Percentiles rank a stretch among this genome's conserved stretches.
Evolutionary conservation across 1,140 invertebrate species (phyloP).

Genomic region (Berghia stephanieae): DNA sequence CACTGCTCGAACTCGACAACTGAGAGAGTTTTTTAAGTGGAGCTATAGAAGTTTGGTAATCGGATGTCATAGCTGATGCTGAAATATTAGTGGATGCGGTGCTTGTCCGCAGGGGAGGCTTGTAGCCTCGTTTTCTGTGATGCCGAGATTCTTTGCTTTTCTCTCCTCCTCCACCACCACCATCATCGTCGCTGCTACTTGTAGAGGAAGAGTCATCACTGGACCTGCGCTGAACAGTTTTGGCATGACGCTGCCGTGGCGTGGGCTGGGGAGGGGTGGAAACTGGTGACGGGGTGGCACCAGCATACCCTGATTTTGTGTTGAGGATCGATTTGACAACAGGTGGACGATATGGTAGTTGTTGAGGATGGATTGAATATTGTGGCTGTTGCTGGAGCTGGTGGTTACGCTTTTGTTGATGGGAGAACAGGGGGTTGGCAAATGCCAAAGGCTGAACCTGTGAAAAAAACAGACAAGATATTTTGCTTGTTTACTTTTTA

Average conservation of each 20-base stretch:
- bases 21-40: constrained; percentile 54
- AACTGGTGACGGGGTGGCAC: constrained; percentile 38
- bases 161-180: no score
- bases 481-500: no score
- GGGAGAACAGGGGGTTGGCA: constrained; percentile 83
- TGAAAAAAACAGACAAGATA: no score
- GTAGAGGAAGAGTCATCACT: constrained; percentile 44
- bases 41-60: constrained; percentile 33
- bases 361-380: no score
- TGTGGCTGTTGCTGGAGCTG: background rate
- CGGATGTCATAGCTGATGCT: constrained; percentile 38
- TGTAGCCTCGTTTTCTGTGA: constrained; percentile 35
- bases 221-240: constrained; percentile 14
- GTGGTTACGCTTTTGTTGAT: constrained; percentile 34
- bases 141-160: constrained; percentile 22
- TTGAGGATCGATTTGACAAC: no score
- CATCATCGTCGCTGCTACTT: constrained; percentile 55
- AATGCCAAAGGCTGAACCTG: constrained; percentile 78
- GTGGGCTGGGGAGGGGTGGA: constrained; percentile 34
- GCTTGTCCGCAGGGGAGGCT: constrained; percentile 52
- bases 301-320: no score
- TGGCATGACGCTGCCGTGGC: constrained; percentile 9
- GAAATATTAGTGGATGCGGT: constrained; percentile 40
- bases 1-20: constrained; percentile 56
- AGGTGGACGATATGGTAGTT: no score